Percentiles rank a stretch among this genome's conserved stretches.
These are phyloP conservation scores for Trididemnum miniatum DNA, from an alignment of 23 tunicate genomes.

Conservation along the genomic window DNA sequence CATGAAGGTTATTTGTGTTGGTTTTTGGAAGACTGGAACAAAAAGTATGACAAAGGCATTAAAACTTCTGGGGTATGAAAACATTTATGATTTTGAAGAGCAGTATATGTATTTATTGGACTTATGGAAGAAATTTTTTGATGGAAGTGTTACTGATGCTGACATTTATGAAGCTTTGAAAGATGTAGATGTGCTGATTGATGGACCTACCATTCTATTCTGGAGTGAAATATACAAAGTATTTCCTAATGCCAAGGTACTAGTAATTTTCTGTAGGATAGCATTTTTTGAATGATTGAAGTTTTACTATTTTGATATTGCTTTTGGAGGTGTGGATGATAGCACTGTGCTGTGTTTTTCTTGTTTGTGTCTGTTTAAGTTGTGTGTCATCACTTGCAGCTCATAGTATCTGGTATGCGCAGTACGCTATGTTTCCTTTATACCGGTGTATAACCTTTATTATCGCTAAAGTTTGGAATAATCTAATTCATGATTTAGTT, in stretches of 20 bases:
- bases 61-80: constrained; percentile 55
- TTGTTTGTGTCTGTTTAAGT: too few species aligned
- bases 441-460: too few species aligned
- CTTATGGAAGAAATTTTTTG: constrained; percentile 68
- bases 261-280: neutral
- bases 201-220: constrained; percentile 80
- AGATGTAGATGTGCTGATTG: constrained; percentile 82
- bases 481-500: too few species aligned
- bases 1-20: constrained; percentile 86
- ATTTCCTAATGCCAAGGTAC: constrained; percentile 81
- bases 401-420: too few species aligned
- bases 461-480: too few species aligned
- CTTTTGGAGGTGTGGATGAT: too few species aligned
- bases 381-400: too few species aligned
- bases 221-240: constrained; percentile 79
- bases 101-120: constrained; percentile 33
- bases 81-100: constrained; percentile 81
- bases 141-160: constrained; percentile 77
- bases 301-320: too few species aligned
- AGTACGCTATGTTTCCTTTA: too few species aligned
- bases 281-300: neutral
- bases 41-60: constrained; percentile 71
- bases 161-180: constrained; percentile 65
- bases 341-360: too few species aligned
- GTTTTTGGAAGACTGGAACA: constrained; percentile 93